Base-by-base conservation (phyloP, 2,113 vertebrate species). In the Notothenia rossii region DNA sequence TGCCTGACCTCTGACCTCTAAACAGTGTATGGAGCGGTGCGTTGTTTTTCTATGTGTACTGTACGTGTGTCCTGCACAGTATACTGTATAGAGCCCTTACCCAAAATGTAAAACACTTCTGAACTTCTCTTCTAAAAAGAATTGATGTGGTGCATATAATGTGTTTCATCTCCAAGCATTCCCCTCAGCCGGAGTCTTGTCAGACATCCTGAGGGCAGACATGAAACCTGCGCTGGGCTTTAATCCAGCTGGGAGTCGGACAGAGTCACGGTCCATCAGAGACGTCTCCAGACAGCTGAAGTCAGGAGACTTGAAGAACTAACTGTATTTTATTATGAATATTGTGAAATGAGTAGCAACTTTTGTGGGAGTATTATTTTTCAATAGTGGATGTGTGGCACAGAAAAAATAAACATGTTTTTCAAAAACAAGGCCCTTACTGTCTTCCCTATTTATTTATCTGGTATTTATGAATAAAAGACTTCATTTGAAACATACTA, bases 351-450 rank as follows among this genome's bases (percentile, higher is more conserved):
- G 96, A 95, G 94, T 97, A 96, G 95, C 93, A 92, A 96, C 95
- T 96, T 96, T 95, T 96, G 94, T 95, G 96, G 94, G 92, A 95
- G 94, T 96, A 95, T 97, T 96, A 96, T 97, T 97, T 97, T 98
- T 96, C 95, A 96, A 95, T 95, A 95, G 94, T 96, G 91, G 95
- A 94, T 96, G 96, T 97, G 94, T 97, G 96, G 94, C 95, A 96
- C 95, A 90, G 95, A 96, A 95, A 94, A 94, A 98, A 97, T 97
- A 97, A 98, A 97, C 94, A 94, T 95, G 95, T 74, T 97, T 91
- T 96, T 93, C 94, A 96, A 96, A 95, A 50, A 91, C 68, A 92
- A 95, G 91, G 78, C 79, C 36, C 36, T 71, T 0, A 17, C 15
- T 80, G 36, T 64, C 51, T 58, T 9, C 5, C 1, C 5, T 49